These are phyloP conservation scores for Chamaea fasciata DNA, from an alignment of 2,113 vertebrate species.

Conservation along the genomic window DNA sequence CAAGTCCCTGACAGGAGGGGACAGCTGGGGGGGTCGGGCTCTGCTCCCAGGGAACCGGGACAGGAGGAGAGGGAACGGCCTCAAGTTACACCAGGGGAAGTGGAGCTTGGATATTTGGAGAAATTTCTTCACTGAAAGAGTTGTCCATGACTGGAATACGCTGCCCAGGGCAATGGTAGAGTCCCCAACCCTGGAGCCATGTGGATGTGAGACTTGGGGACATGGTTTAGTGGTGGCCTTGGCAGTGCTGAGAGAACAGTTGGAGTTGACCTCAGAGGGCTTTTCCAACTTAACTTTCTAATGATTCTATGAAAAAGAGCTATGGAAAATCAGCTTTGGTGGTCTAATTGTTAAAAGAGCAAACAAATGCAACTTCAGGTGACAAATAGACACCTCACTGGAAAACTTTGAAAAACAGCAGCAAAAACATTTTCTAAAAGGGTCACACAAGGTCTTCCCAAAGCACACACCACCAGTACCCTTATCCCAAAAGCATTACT, in stretches of 20 bases:
- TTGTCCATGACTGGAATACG: not conserved
- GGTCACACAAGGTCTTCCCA: not conserved
- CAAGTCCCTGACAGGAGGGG: not conserved
- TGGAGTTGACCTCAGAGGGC: not conserved
- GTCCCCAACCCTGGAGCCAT: rapidly evolving
- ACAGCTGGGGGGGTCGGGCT: rapidly evolving
- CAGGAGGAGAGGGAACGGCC: rapidly evolving
- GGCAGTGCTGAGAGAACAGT: not conserved
- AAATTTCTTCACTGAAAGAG: not conserved
- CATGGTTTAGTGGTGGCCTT: not conserved
- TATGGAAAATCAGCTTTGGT: not conserved
- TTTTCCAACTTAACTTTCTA: not conserved
- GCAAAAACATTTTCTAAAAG: not conserved
- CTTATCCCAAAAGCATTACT: not conserved
- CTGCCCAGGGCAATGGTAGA: not conserved
- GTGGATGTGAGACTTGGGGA: not conserved
- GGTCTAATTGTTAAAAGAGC: not conserved
- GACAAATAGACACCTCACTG: not conserved
- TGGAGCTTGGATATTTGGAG: not conserved
- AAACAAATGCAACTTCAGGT: not conserved
- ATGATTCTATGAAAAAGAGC: too few species aligned
- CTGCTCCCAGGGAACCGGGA: not conserved
- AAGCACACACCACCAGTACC: rapidly evolving
- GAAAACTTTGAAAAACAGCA: not conserved
- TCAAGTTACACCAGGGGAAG: not conserved